phyloP scores from a whole-genome alignment of 2,797 vertebrate species.

The Acanthopagrus latus region DNA sequence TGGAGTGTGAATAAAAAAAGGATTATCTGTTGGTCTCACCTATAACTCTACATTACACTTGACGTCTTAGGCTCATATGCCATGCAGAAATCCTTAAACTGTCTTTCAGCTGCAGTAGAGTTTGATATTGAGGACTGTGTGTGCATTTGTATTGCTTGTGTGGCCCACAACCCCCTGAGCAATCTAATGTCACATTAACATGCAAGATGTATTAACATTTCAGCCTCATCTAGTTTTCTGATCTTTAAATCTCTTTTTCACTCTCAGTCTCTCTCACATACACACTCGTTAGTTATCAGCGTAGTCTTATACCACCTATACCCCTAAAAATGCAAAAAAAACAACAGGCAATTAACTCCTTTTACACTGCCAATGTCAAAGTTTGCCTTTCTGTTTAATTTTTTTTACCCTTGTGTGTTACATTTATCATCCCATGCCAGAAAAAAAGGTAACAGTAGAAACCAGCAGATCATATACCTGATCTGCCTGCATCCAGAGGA shows the following conservation, averaged over 20 bases:
- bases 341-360: no score
- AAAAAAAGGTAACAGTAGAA: no score
- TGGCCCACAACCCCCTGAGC: not conserved
- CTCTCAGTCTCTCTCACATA: not conserved
- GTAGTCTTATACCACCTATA: not conserved
- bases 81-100: constrained; percentile 4
- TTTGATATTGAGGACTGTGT: constrained; percentile 3
- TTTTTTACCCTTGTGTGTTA: no score
- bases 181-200: constrained; percentile 17
- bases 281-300: not conserved
- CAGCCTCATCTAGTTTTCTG: not conserved
- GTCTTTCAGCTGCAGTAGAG: not conserved
- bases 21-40: constrained; percentile 37
- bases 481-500: no score
- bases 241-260: not conserved
- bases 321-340: no score
- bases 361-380: no score
- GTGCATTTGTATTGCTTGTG: not conserved
- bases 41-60: constrained; percentile 45
- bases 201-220: constrained; percentile 27
- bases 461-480: no score
- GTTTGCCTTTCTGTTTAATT: no score
- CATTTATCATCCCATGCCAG: no score
- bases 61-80: constrained; percentile 18
- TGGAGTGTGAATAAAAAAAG: constrained; percentile 18